Evolutionary conservation across 2,888 invertebrate species (phyloP).

Genomic region (Cosmia pyralina): DNA sequence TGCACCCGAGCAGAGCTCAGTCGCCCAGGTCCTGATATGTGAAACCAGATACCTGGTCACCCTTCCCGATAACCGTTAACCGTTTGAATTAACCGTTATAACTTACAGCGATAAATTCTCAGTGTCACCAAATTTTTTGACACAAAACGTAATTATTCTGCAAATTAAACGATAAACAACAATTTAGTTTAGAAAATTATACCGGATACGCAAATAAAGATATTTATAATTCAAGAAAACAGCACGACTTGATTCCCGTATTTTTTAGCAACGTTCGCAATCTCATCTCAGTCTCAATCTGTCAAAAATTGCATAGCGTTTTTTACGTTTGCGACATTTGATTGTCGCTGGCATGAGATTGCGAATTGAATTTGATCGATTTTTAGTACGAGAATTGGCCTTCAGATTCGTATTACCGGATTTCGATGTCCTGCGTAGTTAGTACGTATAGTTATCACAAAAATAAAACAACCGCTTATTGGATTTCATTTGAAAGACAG

Average conservation of each 20-base stretch:
- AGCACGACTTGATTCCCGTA: neutral
- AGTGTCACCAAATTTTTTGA: constrained; percentile 22
- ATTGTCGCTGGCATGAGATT: no score
- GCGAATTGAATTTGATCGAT: no score
- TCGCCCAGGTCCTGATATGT: no score
- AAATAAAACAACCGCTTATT: neutral
- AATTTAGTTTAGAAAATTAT: no score
- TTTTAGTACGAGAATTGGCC: no score
- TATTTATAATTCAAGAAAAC: constrained; percentile 17
- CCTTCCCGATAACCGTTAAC: constrained; percentile 15
- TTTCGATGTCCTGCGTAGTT: neutral
- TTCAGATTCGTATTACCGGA: neutral
- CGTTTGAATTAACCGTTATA: constrained; percentile 18
- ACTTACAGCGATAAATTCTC: constrained; percentile 11
- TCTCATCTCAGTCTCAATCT: no score
- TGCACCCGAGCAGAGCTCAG: no score
- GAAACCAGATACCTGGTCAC: neutral
- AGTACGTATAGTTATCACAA: neutral
- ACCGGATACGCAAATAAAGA: constrained; percentile 20
- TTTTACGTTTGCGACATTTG: no score
- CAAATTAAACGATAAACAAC: no score
- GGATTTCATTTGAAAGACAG: neutral
- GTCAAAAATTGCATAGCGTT: no score
- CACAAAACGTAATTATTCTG: constrained; percentile 7
- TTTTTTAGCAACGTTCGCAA: no score